These are phyloP conservation scores for Malacoctenus gilli DNA, from an alignment of 2,797 vertebrate genomes.

Conservation along the genomic window DNA sequence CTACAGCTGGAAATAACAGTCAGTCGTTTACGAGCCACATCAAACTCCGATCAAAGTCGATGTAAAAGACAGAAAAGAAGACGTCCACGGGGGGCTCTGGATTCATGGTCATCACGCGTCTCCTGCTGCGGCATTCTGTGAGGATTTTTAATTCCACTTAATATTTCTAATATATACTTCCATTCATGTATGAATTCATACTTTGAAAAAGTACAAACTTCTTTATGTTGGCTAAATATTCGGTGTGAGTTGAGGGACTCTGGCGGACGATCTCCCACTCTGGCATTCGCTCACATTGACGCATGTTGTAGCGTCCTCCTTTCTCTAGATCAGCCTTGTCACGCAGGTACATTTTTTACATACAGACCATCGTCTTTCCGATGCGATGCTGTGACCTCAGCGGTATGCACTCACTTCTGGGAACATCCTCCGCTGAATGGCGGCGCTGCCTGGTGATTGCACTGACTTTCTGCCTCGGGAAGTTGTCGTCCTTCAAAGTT, in stretches of 20 bases:
- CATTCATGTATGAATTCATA: too few relatives aligned
- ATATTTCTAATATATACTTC: too few relatives aligned
- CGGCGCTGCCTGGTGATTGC: slow-evolving; percentile 27
- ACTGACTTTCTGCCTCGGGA: neutral
- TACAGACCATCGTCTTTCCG: neutral
- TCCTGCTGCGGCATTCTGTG: too few relatives aligned
- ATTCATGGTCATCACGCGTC: too few relatives aligned
- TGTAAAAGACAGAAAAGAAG: neutral
- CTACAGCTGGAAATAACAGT: neutral
- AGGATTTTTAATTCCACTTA: too few relatives aligned
- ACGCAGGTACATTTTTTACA: neutral
- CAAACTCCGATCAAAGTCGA: neutral
- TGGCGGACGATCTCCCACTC: too few relatives aligned
- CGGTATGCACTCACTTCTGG: neutral
- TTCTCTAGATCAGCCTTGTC: neutral
- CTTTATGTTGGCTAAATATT: too few relatives aligned
- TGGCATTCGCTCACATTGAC: too few relatives aligned
- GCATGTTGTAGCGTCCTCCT: neutral
- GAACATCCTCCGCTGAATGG: neutral
- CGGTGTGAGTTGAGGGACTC: too few relatives aligned
- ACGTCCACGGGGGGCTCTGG: too few relatives aligned
- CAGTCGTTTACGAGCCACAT: neutral
- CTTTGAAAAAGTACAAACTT: too few relatives aligned
- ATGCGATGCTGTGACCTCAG: neutral
- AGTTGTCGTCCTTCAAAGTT: neutral